These are phyloP conservation scores for Pipistrellus kuhlii DNA, from an alignment of 2,797 vertebrate genomes.

Conservation along the genomic window DNA sequence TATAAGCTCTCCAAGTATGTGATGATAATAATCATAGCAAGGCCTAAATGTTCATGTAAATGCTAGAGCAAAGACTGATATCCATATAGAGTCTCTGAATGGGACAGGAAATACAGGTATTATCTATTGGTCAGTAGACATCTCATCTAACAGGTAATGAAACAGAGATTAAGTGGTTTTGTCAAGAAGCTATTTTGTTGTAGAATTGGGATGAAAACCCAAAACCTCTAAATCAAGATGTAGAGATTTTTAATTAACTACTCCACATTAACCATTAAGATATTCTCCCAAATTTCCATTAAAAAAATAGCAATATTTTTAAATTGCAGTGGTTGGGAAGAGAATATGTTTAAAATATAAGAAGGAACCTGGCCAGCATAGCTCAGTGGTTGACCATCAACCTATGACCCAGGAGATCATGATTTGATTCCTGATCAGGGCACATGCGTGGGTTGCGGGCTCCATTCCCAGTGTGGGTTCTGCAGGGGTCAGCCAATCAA, in stretches of 20 bases:
- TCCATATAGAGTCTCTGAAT: neutral
- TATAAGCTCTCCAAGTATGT: neutral
- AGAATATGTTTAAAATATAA: slow-evolving; percentile 12
- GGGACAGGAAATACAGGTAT: neutral
- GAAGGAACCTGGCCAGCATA: no score
- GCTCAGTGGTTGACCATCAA: no score
- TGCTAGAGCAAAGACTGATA: neutral
- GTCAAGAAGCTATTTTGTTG: neutral
- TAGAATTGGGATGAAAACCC: neutral
- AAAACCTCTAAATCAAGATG: neutral
- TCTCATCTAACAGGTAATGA: neutral
- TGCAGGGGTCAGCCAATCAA: no score
- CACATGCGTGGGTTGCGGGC: no score
- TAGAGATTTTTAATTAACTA: slow-evolving; percentile 26
- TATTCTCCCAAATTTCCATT: neutral
- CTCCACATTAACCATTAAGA: neutral
- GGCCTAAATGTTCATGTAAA: neutral
- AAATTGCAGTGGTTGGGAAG: neutral
- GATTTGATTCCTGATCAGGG: no score
- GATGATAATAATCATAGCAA: neutral
- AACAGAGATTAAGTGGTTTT: neutral
- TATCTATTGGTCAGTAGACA: neutral
- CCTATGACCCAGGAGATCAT: no score
- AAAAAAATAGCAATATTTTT: slow-evolving; percentile 18
- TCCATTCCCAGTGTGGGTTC: no score